These are phyloP conservation scores for Apodemia duryi DNA, from an alignment of 2,888 invertebrate genomes.

Conservation along the genomic window DNA sequence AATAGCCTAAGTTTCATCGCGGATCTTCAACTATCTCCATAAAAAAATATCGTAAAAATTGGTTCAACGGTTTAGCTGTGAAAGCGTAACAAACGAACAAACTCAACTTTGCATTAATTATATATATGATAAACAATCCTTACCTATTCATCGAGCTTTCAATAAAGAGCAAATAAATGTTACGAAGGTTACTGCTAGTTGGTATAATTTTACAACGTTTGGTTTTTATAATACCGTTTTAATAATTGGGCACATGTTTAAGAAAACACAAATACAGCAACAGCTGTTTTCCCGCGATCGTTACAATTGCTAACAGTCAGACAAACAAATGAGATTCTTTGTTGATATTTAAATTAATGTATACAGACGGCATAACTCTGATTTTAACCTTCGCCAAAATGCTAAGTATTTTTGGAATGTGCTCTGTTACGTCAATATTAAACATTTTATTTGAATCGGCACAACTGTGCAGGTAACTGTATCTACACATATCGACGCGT, in stretches of 20 bases:
- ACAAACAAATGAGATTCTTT: conserved; percentile 12
- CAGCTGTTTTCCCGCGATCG: conserved; percentile 5
- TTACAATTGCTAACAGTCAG: conserved; percentile 4
- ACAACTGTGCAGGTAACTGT: conserved; percentile 9
- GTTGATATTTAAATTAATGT: conserved; percentile 19
- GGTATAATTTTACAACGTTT: no score
- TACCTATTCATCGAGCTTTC: no score
- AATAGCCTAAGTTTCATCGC: no score
- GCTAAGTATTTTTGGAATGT: conserved; percentile 4
- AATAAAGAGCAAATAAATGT: no score
- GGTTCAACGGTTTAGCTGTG: no score
- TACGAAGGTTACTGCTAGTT: no score
- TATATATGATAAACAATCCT: no score
- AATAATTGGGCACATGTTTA: background rate
- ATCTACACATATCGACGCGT: background rate
- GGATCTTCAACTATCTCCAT: no score
- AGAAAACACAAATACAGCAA: background rate
- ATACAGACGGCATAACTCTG: conserved; percentile 12
- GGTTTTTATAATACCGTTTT: no score
- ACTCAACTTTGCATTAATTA: no score
- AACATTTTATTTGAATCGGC: conserved; percentile 7
- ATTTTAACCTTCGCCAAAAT: conserved; percentile 5
- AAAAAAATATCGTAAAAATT: no score
- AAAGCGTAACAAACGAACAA: no score
- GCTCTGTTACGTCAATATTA: conserved; percentile 10